Evolutionary conservation across 2,888 invertebrate genomes (phyloP).

Genomic region (Glyphotaelius pellucidus): DNA sequence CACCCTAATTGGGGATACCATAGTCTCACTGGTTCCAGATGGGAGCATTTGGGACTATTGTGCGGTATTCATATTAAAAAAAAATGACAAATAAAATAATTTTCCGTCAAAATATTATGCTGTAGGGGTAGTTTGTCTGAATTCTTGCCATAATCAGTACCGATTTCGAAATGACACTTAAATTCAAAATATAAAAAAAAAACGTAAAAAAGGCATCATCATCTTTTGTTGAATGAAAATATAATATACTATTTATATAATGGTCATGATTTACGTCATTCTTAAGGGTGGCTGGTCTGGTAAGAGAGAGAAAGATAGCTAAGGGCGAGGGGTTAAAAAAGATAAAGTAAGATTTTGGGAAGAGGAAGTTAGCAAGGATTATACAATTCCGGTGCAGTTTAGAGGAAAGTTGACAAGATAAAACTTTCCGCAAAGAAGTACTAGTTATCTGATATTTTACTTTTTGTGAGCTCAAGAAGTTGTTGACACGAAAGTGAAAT

Average conservation of each 20-base stretch:
- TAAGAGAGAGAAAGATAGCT: not conserved
- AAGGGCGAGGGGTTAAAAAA: slow-evolving; percentile 34
- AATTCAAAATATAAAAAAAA: no score
- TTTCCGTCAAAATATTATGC: no score
- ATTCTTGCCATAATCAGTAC: no score
- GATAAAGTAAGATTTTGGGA: slow-evolving; percentile 41
- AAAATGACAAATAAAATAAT: no score
- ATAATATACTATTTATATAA: not conserved
- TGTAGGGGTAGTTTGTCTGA: no score
- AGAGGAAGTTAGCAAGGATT: slow-evolving; percentile 14
- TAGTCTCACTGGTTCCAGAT: no score
- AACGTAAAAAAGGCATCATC: not conserved
- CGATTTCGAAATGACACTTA: no score
- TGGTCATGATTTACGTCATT: not conserved
- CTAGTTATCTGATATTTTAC: slow-evolving; percentile 3
- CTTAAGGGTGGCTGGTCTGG: not conserved
- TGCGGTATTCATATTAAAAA: no score
- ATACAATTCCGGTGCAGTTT: slow-evolving; percentile 28
- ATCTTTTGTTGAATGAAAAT: not conserved
- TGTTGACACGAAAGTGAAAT: slow-evolving; percentile 31
- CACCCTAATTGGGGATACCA: no score
- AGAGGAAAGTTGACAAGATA: slow-evolving; percentile 30
- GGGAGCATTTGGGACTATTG: no score
- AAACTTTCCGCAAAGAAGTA: slow-evolving; percentile 6
- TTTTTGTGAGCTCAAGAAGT: slow-evolving; percentile 3